Base-by-base conservation (phyloP, 2,888 invertebrate genomes). In the Epistrophe eligans region DNA sequence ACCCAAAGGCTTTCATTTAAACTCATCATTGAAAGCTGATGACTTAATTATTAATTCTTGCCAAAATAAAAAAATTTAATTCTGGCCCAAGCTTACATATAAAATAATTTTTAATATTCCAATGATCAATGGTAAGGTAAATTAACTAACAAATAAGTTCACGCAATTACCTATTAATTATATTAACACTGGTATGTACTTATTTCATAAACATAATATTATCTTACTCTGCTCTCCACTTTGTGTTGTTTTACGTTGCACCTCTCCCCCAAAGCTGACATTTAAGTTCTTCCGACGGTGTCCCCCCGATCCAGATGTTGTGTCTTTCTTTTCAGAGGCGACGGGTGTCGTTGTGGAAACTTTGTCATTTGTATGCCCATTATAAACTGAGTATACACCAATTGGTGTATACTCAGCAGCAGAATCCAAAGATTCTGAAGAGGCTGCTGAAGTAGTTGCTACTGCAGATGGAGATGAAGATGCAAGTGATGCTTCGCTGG, bases 281-380 rank as follows among this genome's bases (percentile, higher is more conserved):
- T 80, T 80, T 13, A 77, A 73, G 43, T 70, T 77, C 35, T 81
- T 85, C 55, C 73, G 50, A n/a, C 81, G 81, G 57, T 73, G 73
- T 67, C 60, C 72, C 45, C 45, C 77, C 24, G 76, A 19, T 60
- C 35, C 58, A 67, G 17, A 50, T 19, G 52, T 24, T 15, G 50
- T 19, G 10, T 77, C 77, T 45, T 67, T 55, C 19, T 81, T 81
- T n/a, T 32, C 66, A 38, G 72, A n/a, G 0, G 17, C 32, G 6
- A 6, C 17, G 13, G 35, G 5, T 66, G 32, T 48, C 10, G 38
- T 52, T 58, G 58, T 55, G n/a, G 76, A 19, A 17, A 40, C 52
- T 58, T 50, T 76, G 6, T 67, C 77, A 48, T 62, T 50, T 7
- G 38, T 45, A 50, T 60, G 58, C 13, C 58, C 48, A 60, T 62